Evolutionary conservation across 2,797 vertebrate genomes (phyloP).

Genomic region (Hemitrygon akajei): DNA sequence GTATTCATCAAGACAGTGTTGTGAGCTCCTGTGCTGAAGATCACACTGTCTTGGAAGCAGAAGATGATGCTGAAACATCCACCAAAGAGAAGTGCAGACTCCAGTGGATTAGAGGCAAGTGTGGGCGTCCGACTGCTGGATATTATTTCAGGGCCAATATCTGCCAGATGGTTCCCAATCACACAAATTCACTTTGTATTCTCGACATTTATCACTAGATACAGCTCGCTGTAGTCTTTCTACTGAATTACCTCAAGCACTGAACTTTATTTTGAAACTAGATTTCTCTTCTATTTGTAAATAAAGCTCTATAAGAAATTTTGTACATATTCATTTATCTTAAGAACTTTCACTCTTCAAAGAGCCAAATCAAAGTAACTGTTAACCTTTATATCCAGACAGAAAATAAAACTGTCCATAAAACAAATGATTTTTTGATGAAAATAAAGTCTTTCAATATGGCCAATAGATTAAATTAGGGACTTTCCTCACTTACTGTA

Average conservation of each 20-base stretch:
- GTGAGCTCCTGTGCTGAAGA: too few relatives aligned
- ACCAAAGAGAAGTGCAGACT: too few relatives aligned
- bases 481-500: neutral
- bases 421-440: conserved; percentile 14
- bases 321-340: conserved; percentile 14
- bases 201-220: neutral
- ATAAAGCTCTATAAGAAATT: neutral
- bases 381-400: conserved; percentile 8
- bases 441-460: neutral
- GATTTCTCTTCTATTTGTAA: neutral
- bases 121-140: too few relatives aligned
- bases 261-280: neutral
- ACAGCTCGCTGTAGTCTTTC: neutral
- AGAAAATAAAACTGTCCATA: conserved; percentile 28
- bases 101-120: too few relatives aligned
- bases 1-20: too few relatives aligned
- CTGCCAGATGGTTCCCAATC: too few relatives aligned
- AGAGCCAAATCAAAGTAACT: conserved; percentile 28
- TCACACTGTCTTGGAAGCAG: too few relatives aligned
- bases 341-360: conserved; percentile 24
- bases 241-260: neutral
- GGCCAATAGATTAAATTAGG: conserved; percentile 5
- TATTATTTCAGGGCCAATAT: too few relatives aligned
- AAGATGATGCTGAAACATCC: too few relatives aligned
- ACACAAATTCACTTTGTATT: neutral